These are phyloP conservation scores for Tauraco erythrolophus DNA, from an alignment of 2,113 vertebrate genomes.

Conservation along the genomic window DNA sequence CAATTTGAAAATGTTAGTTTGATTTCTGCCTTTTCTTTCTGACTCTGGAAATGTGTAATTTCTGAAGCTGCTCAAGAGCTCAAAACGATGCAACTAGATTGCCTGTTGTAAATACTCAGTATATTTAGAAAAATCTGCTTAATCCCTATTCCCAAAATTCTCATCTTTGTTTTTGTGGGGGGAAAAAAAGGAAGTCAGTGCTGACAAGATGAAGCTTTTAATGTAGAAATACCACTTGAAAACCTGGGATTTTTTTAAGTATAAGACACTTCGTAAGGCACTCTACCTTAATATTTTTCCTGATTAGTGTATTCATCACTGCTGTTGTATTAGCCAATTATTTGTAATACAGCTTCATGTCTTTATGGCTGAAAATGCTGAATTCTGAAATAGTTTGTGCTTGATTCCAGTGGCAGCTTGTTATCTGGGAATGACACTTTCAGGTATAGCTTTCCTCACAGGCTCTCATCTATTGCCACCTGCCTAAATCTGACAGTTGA, in stretches of 20 bases:
- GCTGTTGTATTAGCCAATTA: background rate
- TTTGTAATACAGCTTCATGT: background rate
- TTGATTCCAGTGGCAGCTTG: background rate
- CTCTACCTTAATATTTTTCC: background rate
- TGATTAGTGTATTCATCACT: background rate
- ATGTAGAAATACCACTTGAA: background rate
- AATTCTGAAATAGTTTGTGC: background rate
- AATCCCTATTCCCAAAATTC: background rate
- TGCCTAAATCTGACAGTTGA: conserved; percentile 50
- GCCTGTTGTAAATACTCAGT: background rate
- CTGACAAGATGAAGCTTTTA: background rate
- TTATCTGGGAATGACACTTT: conserved; percentile 12
- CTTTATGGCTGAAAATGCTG: background rate
- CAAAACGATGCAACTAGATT: background rate
- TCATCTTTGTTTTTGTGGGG: background rate
- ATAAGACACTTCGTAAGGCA: background rate
- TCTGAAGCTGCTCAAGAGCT: background rate
- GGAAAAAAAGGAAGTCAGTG: background rate
- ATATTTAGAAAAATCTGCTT: background rate
- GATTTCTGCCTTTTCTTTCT: background rate
- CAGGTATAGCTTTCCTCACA: conserved; percentile 34
- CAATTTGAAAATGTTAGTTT: background rate
- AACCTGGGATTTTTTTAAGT: background rate
- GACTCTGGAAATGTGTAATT: background rate
- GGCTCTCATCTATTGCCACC: conserved; percentile 17